A percentile compares a stretch with the other conserved stretches of the same genome.
Evolutionary conservation across 2,113 vertebrate species (phyloP).

Genomic region (Struthidea cinerea): DNA sequence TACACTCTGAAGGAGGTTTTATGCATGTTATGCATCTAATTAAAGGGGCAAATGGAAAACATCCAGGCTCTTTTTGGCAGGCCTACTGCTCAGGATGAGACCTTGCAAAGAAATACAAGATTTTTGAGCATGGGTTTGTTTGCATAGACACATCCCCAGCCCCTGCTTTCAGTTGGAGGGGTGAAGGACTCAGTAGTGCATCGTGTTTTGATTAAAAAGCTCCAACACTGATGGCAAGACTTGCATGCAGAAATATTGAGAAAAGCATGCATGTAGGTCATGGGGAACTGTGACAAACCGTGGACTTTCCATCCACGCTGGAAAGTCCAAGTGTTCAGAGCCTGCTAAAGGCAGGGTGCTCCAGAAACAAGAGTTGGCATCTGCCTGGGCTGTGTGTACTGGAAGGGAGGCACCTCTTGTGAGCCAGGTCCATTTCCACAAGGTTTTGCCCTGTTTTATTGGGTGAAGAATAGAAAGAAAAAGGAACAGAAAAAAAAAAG

Average conservation of each 20-base stretch:
- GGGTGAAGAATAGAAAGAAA: neutral
- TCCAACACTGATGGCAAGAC: neutral
- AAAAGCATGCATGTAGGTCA: neutral
- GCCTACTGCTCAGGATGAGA: neutral
- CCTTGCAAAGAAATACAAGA: neutral
- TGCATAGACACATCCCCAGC: neutral
- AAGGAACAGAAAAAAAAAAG: fast-evolving
- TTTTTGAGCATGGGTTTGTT: neutral
- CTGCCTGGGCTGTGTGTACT: neutral
- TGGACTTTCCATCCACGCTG: neutral
- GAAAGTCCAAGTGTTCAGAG: neutral
- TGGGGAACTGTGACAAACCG: neutral
- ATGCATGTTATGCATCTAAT: neutral
- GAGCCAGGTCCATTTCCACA: neutral
- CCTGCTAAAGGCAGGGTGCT: neutral
- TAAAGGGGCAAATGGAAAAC: neutral
- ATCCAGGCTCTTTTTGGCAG: neutral
- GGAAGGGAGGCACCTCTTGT: neutral
- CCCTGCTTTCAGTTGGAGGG: neutral
- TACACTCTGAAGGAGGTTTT: neutral
- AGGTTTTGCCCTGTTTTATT: neutral
- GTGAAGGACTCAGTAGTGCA: neutral
- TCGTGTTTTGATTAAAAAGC: neutral
- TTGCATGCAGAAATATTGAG: neutral
- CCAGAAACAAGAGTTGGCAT: neutral